These are phyloP conservation scores for Vespertilio murinus DNA, from an alignment of 2,797 vertebrate genomes.

Conservation along the genomic window DNA sequence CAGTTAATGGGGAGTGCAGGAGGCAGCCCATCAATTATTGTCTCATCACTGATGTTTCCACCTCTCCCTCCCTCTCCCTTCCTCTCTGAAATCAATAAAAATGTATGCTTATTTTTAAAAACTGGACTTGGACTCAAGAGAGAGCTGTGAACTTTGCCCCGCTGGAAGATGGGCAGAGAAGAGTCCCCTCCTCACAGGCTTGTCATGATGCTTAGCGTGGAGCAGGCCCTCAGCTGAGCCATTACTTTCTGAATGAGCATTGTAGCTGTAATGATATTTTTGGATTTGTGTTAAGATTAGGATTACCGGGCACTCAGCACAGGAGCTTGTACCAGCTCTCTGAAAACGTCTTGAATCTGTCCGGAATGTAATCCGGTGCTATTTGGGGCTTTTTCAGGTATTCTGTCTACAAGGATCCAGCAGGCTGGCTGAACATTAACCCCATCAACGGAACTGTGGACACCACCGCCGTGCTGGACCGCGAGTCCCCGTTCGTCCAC, in stretches of 20 bases:
- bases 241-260: background rate
- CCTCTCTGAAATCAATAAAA: too few relatives aligned
- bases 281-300: background rate
- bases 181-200: background rate
- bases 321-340: background rate
- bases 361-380: background rate
- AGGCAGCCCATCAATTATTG: too few relatives aligned
- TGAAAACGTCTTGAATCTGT: background rate
- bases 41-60: too few relatives aligned
- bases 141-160: background rate
- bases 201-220: background rate
- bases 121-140: background rate
- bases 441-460: conserved; percentile 94
- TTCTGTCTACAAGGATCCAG: conserved; percentile 92
- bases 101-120: too few relatives aligned
- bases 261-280: background rate
- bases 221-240: background rate
- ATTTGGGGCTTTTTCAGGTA: conserved; percentile 85
- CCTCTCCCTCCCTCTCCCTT: too few relatives aligned
- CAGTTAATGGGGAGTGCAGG: too few relatives aligned
- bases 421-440: conserved; percentile 95
- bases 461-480: conserved; percentile 92
- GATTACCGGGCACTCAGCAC: background rate
- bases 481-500: conserved; percentile 93
- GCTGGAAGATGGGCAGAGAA: rapidly evolving